Base-by-base conservation (phyloP, 2,113 vertebrate genomes). In the Pituophis catenifer region DNA sequence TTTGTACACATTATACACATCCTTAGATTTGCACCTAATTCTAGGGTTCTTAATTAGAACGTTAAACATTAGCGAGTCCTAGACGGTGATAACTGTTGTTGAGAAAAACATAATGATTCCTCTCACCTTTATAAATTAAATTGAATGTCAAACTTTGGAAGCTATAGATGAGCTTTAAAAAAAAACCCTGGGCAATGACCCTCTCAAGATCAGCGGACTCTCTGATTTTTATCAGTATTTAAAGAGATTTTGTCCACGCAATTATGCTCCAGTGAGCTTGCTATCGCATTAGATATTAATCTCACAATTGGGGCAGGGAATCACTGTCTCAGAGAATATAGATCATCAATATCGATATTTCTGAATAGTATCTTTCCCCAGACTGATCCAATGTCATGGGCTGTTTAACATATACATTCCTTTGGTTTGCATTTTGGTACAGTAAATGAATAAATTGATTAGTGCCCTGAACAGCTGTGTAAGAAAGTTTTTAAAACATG, bases 401-500 rank as follows among this genome's bases (percentile, higher is more conserved):
- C 86, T 93, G 54, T 29, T 90, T 90, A 59, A 90, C n/a, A 24
- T 92, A 50, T 33, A 75, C 92, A 94, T 86, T 94, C 93, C 91
- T 93, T 58, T 85, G 88, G 70, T 89, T 89, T 93, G 93, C 53
- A 57, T 57, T 86, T 88, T 92, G 89, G 53, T 57, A 48, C 92
- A 58, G 93, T 90, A 94, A 93, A 88, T 81, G 90, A 93, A 93
- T 94, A 91, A 95, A 95, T 93, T 94, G 94, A 70, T 93, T 96
- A 90, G 93, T 96, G 95, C 93, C 92, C 96, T 1, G 0, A 97
- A 86, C 96, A 97, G 94, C 96, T 97, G 96, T 96, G 95, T 86
- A 55, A 92, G 91, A 93, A 96, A 94, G 57, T 94, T 94, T 88
- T n/a, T 3, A 38, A 96, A 89, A 95, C 95, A 94, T 96, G 95